These are phyloP conservation scores for Dasyornis broadbenti DNA, from an alignment of 2,113 vertebrate genomes.

Conservation along the genomic window DNA sequence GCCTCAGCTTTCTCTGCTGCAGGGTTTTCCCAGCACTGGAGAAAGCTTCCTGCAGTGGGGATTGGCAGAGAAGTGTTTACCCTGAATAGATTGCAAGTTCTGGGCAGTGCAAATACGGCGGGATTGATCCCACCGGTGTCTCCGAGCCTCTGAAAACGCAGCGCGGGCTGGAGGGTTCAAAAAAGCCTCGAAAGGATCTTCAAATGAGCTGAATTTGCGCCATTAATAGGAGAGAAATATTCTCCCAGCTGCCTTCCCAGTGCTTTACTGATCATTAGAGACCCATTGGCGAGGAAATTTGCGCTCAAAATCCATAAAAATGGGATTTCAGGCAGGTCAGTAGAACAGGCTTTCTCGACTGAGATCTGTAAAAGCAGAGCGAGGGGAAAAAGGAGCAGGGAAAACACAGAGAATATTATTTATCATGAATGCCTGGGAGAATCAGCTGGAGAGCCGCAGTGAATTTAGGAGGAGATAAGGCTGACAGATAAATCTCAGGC, in stretches of 20 bases:
- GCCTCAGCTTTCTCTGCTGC: not conserved
- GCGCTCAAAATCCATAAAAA: not conserved
- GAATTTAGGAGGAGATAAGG: slow-evolving; percentile 29
- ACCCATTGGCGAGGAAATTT: not conserved
- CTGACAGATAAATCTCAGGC: slow-evolving; percentile 21
- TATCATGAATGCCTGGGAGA: not conserved
- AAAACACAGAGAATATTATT: not conserved
- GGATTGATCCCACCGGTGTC: not conserved
- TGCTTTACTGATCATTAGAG: not conserved
- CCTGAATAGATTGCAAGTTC: slow-evolving; percentile 27
- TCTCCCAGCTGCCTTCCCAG: not conserved
- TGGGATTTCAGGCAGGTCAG: not conserved
- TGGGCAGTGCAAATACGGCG: slow-evolving; percentile 16
- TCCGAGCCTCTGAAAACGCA: not conserved
- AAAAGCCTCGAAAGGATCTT: not conserved
- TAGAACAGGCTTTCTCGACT: not conserved
- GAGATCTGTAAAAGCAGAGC: not conserved
- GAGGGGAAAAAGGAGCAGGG: not conserved
- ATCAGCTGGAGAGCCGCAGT: not conserved
- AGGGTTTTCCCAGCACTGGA: not conserved
- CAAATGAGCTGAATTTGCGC: not conserved
- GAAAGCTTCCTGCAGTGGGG: not conserved
- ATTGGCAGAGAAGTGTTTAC: slow-evolving; percentile 50
- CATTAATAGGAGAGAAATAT: not conserved
- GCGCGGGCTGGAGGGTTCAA: not conserved